Percentiles rank a stretch among this genome's conserved stretches.
Evolutionary conservation across 2,113 vertebrate genomes (phyloP).

Genomic region (Dermatemys mawii): DNA sequence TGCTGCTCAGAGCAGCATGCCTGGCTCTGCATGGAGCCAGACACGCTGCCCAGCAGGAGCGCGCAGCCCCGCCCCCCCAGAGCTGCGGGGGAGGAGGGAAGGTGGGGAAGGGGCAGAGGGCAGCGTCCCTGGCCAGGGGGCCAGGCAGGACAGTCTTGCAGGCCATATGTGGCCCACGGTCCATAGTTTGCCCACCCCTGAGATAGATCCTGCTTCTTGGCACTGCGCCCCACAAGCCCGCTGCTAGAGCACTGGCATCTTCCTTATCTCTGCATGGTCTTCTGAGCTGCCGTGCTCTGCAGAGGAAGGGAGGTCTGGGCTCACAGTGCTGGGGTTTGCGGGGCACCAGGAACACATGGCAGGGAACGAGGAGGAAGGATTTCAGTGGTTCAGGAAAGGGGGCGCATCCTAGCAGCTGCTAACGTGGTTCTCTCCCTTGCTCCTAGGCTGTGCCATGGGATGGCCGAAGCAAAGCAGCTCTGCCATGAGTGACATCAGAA

Average conservation of each 20-base stretch:
- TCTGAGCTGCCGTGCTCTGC: neutral
- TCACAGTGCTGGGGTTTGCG: neutral
- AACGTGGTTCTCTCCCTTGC: neutral
- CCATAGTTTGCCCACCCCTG: too few species aligned
- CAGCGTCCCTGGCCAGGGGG: too few species aligned
- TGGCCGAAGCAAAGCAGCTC: neutral
- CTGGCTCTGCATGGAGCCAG: too few species aligned
- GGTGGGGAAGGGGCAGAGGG: too few species aligned
- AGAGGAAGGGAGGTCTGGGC: neutral
- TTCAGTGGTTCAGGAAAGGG: neutral
- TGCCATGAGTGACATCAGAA: constrained; percentile 48
- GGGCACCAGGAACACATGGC: neutral
- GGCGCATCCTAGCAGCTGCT: neutral
- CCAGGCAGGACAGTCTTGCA: too few species aligned
- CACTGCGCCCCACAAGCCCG: neutral
- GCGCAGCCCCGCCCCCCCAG: too few species aligned
- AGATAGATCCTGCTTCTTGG: neutral
- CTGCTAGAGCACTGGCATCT: neutral
- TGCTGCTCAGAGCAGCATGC: too few species aligned
- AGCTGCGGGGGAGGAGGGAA: too few species aligned
- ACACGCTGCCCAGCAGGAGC: too few species aligned
- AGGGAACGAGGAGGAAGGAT: neutral
- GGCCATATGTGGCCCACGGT: too few species aligned
- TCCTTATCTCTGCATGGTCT: neutral
- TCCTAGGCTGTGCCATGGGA: constrained; percentile 53